These are phyloP conservation scores for Campoletis raptor DNA, from an alignment of 2,888 invertebrate genomes.

Conservation along the genomic window DNA sequence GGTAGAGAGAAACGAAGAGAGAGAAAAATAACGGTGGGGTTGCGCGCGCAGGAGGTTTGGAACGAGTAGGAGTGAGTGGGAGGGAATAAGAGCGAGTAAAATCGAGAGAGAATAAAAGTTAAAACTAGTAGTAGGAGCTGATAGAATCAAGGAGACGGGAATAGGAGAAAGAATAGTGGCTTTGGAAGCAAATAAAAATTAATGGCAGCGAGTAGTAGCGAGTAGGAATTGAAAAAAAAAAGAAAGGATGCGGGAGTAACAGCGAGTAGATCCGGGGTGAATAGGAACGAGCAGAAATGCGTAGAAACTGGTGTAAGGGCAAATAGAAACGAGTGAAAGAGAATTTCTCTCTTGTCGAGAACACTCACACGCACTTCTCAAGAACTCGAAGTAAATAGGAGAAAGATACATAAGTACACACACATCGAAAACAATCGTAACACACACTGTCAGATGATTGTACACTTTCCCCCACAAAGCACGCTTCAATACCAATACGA, in stretches of 20 bases:
- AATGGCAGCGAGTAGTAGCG: neutral
- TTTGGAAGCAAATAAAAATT: neutral
- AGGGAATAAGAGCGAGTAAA: neutral
- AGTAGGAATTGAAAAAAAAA: neutral
- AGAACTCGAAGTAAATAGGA: conserved; percentile 10
- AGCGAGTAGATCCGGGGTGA: neutral
- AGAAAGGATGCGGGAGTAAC: neutral
- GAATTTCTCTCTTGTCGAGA: neutral
- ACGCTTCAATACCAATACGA: conserved; percentile 21
- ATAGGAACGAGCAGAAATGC: neutral
- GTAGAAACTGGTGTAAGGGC: neutral
- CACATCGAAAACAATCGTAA: conserved; percentile 37
- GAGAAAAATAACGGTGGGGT: neutral
- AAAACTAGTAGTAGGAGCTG: neutral
- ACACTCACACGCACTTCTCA: neutral
- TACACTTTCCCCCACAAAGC: conserved; percentile 7
- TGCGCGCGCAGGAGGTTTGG: neutral
- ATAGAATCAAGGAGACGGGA: neutral
- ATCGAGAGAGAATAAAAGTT: neutral
- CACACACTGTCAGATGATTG: conserved; percentile 10
- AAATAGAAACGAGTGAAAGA: conserved; percentile 15
- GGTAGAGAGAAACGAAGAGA: neutral
- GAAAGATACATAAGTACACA: conserved; percentile 8
- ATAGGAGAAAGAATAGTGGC: neutral
- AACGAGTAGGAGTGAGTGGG: neutral